Evolutionary conservation across 2,888 invertebrate species (phyloP).

Genomic region (Camponotus fellah): DNA sequence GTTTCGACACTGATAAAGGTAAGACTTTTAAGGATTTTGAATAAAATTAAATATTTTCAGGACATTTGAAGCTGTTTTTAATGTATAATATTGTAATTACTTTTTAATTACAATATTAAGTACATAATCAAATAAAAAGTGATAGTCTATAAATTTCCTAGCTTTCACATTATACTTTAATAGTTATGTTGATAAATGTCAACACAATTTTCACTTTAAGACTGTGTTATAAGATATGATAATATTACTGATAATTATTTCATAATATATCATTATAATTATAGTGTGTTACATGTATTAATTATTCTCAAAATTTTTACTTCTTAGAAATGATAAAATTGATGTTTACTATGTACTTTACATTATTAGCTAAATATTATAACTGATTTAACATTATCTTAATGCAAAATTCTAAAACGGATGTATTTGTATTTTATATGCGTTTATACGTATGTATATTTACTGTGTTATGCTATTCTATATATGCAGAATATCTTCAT

Average conservation of each 20-base stretch:
- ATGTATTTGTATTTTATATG: not conserved
- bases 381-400: conserved; percentile 15
- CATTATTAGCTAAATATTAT: conserved; percentile 16
- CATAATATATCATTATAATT: conserved; percentile 9
- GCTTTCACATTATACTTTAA: conserved; percentile 11
- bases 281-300: not conserved
- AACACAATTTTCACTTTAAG: conserved; percentile 7
- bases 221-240: not conserved
- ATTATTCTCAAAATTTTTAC: not conserved
- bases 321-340: not conserved
- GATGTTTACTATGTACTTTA: not conserved
- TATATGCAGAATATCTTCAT: conserved; percentile 2
- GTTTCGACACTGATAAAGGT: conserved; percentile 80
- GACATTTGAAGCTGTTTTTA: not conserved
- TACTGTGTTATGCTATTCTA: not conserved
- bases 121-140: conserved; percentile 31
- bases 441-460: conserved; percentile 8
- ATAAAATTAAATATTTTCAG: conserved; percentile 19
- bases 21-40: conserved; percentile 68
- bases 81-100: conserved; percentile 8
- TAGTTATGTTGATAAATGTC: not conserved
- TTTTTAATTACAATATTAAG: conserved; percentile 17
- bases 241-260: not conserved
- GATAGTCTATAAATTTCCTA: conserved; percentile 19
- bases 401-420: not conserved